Percentiles rank a stretch among this genome's conserved stretches.
phyloP scores from a whole-genome alignment of 1,140 invertebrate species.

The Panagrolaimus sp. region DNA sequence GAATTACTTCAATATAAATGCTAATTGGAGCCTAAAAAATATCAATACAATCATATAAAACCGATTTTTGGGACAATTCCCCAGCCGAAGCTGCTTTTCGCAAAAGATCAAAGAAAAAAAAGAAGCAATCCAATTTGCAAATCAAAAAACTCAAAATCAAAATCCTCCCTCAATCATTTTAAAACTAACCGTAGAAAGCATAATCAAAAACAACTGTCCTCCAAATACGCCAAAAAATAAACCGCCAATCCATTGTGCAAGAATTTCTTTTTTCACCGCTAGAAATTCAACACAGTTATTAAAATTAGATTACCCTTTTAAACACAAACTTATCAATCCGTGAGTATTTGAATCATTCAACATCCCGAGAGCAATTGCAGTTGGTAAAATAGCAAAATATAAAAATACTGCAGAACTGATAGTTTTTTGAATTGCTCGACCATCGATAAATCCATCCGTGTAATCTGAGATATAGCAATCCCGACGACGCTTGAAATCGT shows the following conservation, averaged over 20 bases:
- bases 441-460: constrained; percentile 52
- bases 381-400: constrained; percentile 62
- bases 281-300: constrained; percentile 28
- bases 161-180: no score
- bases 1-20: constrained; percentile 57
- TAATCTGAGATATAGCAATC: constrained; percentile 42
- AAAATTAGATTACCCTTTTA: not conserved
- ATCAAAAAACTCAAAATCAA: no score
- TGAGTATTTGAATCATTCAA: constrained; percentile 62
- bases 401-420: constrained; percentile 62
- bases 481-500: constrained; percentile 37
- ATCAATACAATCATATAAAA: no score
- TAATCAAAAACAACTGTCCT: constrained; percentile 62
- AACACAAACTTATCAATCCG: constrained; percentile 60
- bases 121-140: no score
- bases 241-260: constrained; percentile 61
- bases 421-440: constrained; percentile 60
- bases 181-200: constrained; percentile 62
- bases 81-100: no score
- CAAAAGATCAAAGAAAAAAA: no score
- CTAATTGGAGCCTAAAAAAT: not conserved
- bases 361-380: constrained; percentile 62
- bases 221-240: constrained; percentile 62
- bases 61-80: no score
- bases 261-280: constrained; percentile 62